Evolutionary conservation across 2,797 vertebrate genomes (phyloP).

Genomic region (Sebastes vulpes): DNA sequence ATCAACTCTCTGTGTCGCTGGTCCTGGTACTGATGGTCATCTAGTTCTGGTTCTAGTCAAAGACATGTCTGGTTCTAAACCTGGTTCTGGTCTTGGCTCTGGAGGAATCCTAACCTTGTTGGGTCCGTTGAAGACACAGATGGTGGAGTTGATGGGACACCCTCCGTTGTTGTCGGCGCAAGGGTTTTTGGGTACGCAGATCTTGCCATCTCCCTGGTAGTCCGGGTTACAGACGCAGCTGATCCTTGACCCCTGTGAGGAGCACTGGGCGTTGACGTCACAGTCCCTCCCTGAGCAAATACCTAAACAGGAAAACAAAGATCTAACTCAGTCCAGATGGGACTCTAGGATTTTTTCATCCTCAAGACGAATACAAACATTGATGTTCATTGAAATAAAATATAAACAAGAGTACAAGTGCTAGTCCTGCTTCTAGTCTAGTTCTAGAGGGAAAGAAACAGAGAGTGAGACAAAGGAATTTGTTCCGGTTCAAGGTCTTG

Average conservation of each 20-base stretch:
- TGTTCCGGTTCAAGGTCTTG: background rate
- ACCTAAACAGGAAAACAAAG: constrained; percentile 41
- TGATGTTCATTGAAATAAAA: background rate
- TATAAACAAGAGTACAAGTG: background rate
- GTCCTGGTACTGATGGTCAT: background rate
- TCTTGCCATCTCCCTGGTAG: constrained; percentile 89
- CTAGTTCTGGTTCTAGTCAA: background rate
- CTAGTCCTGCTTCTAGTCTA: background rate
- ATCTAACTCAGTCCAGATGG: background rate
- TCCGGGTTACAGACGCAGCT: constrained; percentile 88
- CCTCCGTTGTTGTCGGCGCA: constrained; percentile 89
- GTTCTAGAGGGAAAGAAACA: background rate
- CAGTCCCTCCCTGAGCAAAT: constrained; percentile 74
- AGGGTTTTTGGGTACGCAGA: constrained; percentile 90
- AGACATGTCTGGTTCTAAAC: background rate
- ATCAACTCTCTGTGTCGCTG: background rate
- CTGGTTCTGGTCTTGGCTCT: background rate
- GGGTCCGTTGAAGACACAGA: constrained; percentile 85
- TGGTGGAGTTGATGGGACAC: constrained; percentile 89
- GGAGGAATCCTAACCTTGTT: constrained; percentile 86
- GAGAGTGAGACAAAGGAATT: background rate
- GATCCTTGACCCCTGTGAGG: constrained; percentile 68
- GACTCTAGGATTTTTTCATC: background rate
- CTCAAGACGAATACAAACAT: background rate
- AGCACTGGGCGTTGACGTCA: constrained; percentile 86